These are phyloP conservation scores for Hoplostethus mediterraneus DNA, from an alignment of 2,797 vertebrate genomes.

Conservation along the genomic window DNA sequence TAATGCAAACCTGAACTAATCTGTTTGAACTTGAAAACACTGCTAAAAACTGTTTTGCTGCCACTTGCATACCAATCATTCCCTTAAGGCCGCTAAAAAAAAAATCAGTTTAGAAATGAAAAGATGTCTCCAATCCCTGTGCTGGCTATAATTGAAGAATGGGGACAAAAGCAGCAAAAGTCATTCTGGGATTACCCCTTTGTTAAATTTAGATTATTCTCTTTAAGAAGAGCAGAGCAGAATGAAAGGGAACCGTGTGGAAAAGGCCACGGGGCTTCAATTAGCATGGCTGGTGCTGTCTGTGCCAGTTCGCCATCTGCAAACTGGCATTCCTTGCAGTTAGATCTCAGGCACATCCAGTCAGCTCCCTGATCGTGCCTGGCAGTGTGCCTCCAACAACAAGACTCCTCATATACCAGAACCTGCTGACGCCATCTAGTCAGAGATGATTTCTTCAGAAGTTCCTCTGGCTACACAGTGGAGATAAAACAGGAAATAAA, in stretches of 20 bases:
- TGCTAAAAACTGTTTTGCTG: not conserved
- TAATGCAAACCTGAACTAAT: not conserved
- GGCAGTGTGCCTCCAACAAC: constrained; percentile 59
- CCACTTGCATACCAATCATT: not conserved
- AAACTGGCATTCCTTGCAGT: constrained; percentile 49
- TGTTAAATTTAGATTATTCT: constrained; percentile 5
- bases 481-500: constrained; percentile 21
- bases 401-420: constrained; percentile 50
- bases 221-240: not conserved
- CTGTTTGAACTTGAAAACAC: not conserved
- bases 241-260: not conserved
- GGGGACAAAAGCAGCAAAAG: constrained; percentile 1
- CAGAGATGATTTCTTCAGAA: constrained; percentile 34
- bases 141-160: not conserved
- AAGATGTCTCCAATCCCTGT: not conserved
- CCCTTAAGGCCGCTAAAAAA: not conserved
- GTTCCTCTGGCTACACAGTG: constrained; percentile 20
- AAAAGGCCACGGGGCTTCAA: constrained; percentile 9
- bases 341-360: constrained; percentile 36
- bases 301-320: constrained; percentile 22
- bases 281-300: constrained; percentile 21
- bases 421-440: constrained; percentile 31
- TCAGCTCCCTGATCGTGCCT: constrained; percentile 51
- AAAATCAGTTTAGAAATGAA: not conserved
- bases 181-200: not conserved